Evolutionary conservation across 2,113 vertebrate species (phyloP), one percentile per base, ranked within the genome.

Genomic region (Lutjanus erythropterus): DNA sequence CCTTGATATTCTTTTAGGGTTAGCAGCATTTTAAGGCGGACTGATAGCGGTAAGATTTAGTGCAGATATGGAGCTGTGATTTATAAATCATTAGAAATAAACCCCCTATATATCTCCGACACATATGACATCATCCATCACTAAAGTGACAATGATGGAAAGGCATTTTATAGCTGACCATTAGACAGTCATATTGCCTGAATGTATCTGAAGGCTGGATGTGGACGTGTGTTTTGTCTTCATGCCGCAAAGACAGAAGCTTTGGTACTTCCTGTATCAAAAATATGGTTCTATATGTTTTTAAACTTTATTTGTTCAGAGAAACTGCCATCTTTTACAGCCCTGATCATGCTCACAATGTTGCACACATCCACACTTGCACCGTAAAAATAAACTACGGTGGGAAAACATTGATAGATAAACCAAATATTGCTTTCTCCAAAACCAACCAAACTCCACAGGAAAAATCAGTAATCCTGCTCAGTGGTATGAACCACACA

Each of bases 41-140:
- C 61, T 53, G 64, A 75, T 62, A 23, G 71, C 2, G 66, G 50
- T 37, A 77, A 88, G 65, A 84, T 87, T 82, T 74, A 89, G 80
- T 73, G 44, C 84, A 80, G 84, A 83, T 83, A 81, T 71, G 44
- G 61, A 67, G 81, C 62, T 52, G 18, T 29, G 75, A 68, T 74
- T 86, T 82, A 85, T 80, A 92, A 89, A 91, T 91, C 75, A 84
- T 66, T 53, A 55, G 66, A 61, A 81, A 71, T 81, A 86, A 92
- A 88, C 76, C 47, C 39, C 10, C 46, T 33, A 60, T 65, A 47
- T 89, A 67, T 86, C 83, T 85, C 42, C 0, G 79, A 86, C 78
- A 55, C 73, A 79, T 81, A 81, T 80, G 76, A 86, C 84, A 77
- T 78, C 80, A 82, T 88, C 79, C 84, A 86, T 93, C 86, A 89